phyloP scores from a whole-genome alignment of 2,888 invertebrate genomes.

The Theretra japonica region DNA sequence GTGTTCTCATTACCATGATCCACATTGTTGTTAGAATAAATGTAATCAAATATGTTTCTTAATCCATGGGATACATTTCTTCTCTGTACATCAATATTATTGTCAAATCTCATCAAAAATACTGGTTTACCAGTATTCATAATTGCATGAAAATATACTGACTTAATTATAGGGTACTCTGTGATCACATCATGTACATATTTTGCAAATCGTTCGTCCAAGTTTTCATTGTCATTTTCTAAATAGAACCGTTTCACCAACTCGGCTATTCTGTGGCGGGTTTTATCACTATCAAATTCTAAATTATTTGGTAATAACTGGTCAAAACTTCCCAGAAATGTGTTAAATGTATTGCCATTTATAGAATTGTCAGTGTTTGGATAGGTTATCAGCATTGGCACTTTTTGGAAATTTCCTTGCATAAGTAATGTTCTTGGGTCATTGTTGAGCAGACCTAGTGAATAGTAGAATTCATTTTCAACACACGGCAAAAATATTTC shows the following conservation, averaged over 20 bases:
- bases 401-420: slow-evolving; percentile 54
- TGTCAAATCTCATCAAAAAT: slow-evolving; percentile 63
- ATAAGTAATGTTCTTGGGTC: slow-evolving; percentile 62
- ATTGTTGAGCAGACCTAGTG: slow-evolving; percentile 54
- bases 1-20: slow-evolving; percentile 46
- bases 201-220: slow-evolving; percentile 54
- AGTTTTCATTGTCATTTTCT: slow-evolving; percentile 44
- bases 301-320: slow-evolving; percentile 68
- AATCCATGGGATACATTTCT: slow-evolving; percentile 34
- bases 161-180: slow-evolving; percentile 67
- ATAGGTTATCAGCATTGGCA: slow-evolving; percentile 65
- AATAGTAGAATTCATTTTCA: slow-evolving; percentile 51
- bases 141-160: slow-evolving; percentile 59
- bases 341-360: slow-evolving; percentile 48
- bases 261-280: slow-evolving; percentile 55
- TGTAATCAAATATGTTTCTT: slow-evolving; percentile 55
- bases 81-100: slow-evolving; percentile 30
- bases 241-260: slow-evolving; percentile 71
- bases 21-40: slow-evolving; percentile 49
- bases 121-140: slow-evolving; percentile 57
- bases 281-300: slow-evolving; percentile 51
- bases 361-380: slow-evolving; percentile 50
- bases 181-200: slow-evolving; percentile 67
- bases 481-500: slow-evolving; percentile 64
- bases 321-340: slow-evolving; percentile 57